These are phyloP conservation scores for Perca flavescens DNA, from an alignment of 2,113 vertebrate genomes.

Conservation along the genomic window DNA sequence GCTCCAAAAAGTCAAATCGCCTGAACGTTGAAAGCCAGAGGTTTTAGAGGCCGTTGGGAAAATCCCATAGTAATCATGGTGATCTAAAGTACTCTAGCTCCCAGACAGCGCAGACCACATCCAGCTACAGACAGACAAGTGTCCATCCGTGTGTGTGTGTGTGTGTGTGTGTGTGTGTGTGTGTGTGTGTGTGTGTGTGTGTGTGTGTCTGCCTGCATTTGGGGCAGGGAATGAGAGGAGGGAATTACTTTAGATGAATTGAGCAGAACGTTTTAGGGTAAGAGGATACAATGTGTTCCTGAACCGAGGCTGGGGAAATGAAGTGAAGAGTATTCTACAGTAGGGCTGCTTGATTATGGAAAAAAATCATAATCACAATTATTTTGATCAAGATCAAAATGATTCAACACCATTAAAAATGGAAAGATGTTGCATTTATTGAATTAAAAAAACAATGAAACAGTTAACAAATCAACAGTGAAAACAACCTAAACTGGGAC, in stretches of 20 bases:
- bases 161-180: not conserved
- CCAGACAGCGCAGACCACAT: conserved; percentile 55
- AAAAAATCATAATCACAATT: no score
- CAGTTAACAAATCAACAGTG: no score
- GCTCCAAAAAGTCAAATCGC: conserved; percentile 70
- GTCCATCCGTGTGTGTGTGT: conserved; percentile 18
- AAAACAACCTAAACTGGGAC: no score
- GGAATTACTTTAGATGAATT: conserved; percentile 69
- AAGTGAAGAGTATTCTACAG: conserved; percentile 31
- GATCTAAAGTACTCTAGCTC: conserved; percentile 61
- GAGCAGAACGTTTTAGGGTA: conserved; percentile 51
- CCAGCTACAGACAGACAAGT: conserved; percentile 59
- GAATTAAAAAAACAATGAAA: no score
- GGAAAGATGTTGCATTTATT: no score
- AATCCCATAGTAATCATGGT: conserved; percentile 74
- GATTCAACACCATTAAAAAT: no score
- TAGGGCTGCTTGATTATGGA: no score
- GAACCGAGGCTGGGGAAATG: conserved; percentile 47
- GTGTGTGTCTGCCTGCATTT: conserved; percentile 21
- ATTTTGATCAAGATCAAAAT: no score
- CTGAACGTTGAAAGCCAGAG: conserved; percentile 74
- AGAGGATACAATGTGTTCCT: conserved; percentile 59
- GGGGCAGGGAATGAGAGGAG: conserved; percentile 45
- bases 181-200: conserved; percentile 30
- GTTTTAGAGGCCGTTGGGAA: conserved; percentile 65